Evolutionary conservation across 2,888 invertebrate genomes (phyloP), one percentile per base, ranked within the genome.

Genomic region (Erebia epiphron): DNA sequence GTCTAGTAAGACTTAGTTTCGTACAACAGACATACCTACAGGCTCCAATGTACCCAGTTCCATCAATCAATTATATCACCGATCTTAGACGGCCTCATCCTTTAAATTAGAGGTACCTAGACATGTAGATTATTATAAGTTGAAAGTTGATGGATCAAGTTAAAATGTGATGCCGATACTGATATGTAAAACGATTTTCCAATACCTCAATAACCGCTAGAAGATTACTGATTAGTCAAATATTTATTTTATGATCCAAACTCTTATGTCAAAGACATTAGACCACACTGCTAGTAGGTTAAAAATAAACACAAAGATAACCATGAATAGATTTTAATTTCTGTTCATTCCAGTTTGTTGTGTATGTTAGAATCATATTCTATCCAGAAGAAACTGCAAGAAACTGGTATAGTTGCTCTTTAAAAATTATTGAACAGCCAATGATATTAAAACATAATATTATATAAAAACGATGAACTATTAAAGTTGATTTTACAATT

Each of bases 221-320:
- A 16, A 18, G 61, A 61, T 61, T 43, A 35, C 43, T 18, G 61
- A 46, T 61, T 11, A 16, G 41, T 61, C 18, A 4, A 46, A 61
- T 16, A 11, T 18, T 43, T 61, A 46, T 18, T 11, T 61, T 43
- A 16, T 3, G 43, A 11, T 43, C 43, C 43, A 43, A 60, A 61
- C 43, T 61, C 46, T n/a, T n/a, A n/a, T n/a, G n/a, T n/a, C n/a
- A n/a, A n/a, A n/a, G n/a, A n/a, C n/a, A n/a, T n/a, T n/a, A n/a
- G n/a, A n/a, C n/a, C n/a, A n/a, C n/a, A n/a, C n/a, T n/a, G n/a
- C n/a, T n/a, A n/a, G n/a, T n/a, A n/a, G n/a, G n/a, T n/a, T n/a
- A n/a, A n/a, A n/a, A n/a, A n/a, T n/a, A n/a, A n/a, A n/a, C n/a
- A n/a, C n/a, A n/a, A n/a, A n/a, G n/a, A n/a, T n/a, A n/a, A n/a